Evolutionary conservation across 2,888 invertebrate species (phyloP).

Genomic region (Theodoxus fluviatilis): DNA sequence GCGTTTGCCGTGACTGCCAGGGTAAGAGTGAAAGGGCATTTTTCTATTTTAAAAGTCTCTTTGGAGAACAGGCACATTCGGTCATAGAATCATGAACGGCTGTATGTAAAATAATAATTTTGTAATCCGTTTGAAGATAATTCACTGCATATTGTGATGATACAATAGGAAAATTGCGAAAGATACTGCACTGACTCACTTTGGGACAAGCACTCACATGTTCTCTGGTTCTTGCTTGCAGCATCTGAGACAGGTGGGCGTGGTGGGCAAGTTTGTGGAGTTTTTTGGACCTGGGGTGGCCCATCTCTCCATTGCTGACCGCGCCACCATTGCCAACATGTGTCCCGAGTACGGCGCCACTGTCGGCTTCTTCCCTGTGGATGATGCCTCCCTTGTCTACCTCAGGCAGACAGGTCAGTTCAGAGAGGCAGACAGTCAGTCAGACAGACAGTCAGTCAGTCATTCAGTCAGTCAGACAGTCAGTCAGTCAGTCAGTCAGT

Average conservation of each 20-base stretch:
- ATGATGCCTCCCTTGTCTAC: constrained; percentile 81
- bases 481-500: no score
- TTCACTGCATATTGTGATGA: background rate
- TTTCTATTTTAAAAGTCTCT: no score
- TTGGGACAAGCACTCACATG: background rate
- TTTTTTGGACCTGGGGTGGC: constrained; percentile 95
- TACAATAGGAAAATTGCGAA: background rate
- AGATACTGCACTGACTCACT: background rate
- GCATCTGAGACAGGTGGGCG: constrained; percentile 89
- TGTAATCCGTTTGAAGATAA: no score
- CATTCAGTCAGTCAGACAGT: no score
- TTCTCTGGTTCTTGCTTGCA: constrained; percentile 59
- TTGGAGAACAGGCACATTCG: no score
- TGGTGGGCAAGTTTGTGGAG: constrained; percentile 98
- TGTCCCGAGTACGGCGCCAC: constrained; percentile 98
- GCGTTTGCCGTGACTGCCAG: no score
- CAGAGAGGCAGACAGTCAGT: no score
- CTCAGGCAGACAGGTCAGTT: constrained; percentile 79
- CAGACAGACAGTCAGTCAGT: no score
- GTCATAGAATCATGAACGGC: no score
- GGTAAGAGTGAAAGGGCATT: no score
- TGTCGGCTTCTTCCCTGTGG: constrained; percentile 93
- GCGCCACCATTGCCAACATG: constrained; percentile 98
- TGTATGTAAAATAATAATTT: no score
- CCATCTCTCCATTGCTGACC: constrained; percentile 90